Percentiles rank a stretch among this genome's conserved stretches.
These are phyloP conservation scores for Ctenomys sociabilis DNA, from an alignment of 2,113 vertebrate species.

Conservation along the genomic window DNA sequence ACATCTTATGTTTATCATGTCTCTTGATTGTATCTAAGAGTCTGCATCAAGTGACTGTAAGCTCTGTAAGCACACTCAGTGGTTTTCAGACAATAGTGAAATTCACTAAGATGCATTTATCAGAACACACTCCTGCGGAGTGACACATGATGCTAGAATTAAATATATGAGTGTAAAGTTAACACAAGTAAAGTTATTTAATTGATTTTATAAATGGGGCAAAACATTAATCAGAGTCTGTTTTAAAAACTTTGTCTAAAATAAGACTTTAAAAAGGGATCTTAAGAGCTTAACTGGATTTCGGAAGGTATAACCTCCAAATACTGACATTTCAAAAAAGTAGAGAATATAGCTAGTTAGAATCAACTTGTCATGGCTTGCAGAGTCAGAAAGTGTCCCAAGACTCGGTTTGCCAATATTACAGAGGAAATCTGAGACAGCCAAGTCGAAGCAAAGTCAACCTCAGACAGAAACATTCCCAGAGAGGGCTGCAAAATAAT, in stretches of 20 bases:
- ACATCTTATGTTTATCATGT: background rate
- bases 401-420: background rate
- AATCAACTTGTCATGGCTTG: constrained; percentile 38
- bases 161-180: background rate
- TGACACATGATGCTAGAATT: background rate
- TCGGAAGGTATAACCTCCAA: constrained; percentile 2
- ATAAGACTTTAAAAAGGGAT: background rate
- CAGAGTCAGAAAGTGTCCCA: constrained; percentile 17
- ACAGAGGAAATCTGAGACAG: constrained; percentile 28
- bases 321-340: constrained; percentile 34
- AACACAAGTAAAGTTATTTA: background rate
- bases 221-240: background rate
- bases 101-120: background rate
- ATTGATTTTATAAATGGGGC: constrained; percentile 18
- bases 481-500: background rate
- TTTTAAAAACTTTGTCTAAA: background rate
- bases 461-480: background rate
- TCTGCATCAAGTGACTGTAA: background rate
- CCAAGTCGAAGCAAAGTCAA: constrained; percentile 57
- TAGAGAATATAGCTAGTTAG: background rate
- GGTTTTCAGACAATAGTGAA: background rate
- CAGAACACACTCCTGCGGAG: background rate
- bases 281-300: background rate
- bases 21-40: background rate
- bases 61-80: background rate